These are phyloP conservation scores for Acridotheres tristis DNA, from an alignment of 2,797 vertebrate species.

Conservation along the genomic window DNA sequence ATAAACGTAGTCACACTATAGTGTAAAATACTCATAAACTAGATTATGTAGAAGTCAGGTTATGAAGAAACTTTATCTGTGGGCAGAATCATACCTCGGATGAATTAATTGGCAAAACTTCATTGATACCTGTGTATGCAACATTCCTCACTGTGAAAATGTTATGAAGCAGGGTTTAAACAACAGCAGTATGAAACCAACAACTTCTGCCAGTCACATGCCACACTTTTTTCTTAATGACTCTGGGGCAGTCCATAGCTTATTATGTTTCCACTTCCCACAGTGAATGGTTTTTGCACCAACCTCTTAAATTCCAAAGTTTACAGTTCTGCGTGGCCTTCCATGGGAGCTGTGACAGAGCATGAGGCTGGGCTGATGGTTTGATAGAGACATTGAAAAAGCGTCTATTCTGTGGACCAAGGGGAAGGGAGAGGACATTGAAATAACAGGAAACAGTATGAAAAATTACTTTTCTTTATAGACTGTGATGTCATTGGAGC, in stretches of 20 bases:
- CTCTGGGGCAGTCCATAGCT: not conserved
- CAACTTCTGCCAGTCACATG: not conserved
- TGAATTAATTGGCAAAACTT: not conserved
- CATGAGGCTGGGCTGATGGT: not conserved
- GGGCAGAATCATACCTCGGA: not conserved
- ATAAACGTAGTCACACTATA: not conserved
- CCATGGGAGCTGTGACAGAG: accelerated
- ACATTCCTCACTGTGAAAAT: not conserved
- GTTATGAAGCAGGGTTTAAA: not conserved
- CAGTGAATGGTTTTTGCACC: not conserved
- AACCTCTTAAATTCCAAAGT: not conserved
- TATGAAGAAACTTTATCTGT: not conserved
- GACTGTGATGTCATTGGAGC: not conserved
- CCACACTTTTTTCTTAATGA: not conserved
- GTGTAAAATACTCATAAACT: not conserved
- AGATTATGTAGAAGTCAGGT: not conserved
- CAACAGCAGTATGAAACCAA: not conserved
- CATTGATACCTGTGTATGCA: no score
- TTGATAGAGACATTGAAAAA: not conserved
- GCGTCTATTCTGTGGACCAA: not conserved
- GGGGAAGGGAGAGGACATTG: not conserved
- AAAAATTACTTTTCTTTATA: not conserved
- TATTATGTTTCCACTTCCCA: not conserved
- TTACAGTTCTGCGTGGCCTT: not conserved
- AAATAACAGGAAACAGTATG: not conserved